Conservation (phyloP, 2,113 vertebrate species). For the Plectropomus leopardus region DNA sequence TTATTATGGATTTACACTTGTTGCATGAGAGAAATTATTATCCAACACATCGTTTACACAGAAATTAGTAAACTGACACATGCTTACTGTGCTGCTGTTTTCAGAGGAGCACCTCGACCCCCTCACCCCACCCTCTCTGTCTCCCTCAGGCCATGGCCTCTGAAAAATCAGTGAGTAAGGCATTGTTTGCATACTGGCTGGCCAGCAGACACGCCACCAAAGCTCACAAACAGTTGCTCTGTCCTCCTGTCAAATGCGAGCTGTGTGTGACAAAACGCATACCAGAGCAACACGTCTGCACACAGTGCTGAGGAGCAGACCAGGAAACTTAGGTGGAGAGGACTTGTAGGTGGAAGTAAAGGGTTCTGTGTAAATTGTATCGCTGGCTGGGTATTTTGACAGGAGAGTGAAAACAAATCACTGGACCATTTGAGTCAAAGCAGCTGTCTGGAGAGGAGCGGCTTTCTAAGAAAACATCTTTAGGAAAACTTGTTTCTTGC, state of each 20-base stretch:
- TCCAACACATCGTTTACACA: background rate
- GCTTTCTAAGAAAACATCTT: background rate
- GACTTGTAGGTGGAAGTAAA: background rate
- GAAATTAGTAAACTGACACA: background rate
- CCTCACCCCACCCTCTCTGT: background rate
- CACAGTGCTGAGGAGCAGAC: background rate
- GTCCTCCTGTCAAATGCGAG: constrained; percentile 25
- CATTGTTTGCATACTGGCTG: constrained; percentile 55
- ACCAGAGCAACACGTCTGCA: constrained; percentile 24
- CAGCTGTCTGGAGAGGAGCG: background rate
- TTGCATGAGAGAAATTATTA: background rate
- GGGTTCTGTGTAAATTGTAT: background rate
- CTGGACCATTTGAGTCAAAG: background rate
- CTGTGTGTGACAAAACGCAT: constrained; percentile 15
- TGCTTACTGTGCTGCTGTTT: background rate
- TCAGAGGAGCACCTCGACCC: constrained; percentile 1
- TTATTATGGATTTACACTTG: background rate
- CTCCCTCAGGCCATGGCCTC: constrained; percentile 36
- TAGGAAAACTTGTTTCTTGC: background rate
- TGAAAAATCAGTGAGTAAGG: constrained; percentile 40
- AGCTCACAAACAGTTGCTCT: constrained; percentile 57
- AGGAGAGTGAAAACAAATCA: background rate
- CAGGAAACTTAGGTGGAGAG: constrained; percentile 10
- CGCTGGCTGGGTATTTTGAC: background rate
- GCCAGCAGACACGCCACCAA: constrained; percentile 39